A percentile compares a stretch with the other conserved stretches of the same genome.
These are phyloP conservation scores for Drosophila mojavensis DNA, from an alignment of 1,140 invertebrate genomes.

Conservation along the genomic window DNA sequence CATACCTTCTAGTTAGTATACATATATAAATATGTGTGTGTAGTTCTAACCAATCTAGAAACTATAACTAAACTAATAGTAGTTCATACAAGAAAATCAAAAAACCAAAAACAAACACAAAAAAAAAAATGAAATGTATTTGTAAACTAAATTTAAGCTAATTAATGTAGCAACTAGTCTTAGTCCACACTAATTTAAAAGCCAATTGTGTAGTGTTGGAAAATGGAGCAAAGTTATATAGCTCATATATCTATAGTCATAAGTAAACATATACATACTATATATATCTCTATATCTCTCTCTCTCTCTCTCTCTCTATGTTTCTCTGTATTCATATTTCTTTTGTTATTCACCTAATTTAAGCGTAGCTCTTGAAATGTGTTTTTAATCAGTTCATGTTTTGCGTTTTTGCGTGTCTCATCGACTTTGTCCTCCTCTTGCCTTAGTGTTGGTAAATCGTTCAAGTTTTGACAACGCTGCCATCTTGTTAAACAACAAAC, in stretches of 20 bases:
- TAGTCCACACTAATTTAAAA: slow-evolving; percentile 1
- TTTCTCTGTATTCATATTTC: too few species aligned
- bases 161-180: slow-evolving; percentile 14
- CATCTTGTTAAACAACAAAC: slow-evolving; percentile 36
- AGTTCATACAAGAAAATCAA: slow-evolving; percentile 14
- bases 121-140: slow-evolving; percentile 23
- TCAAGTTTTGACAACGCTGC: slow-evolving; percentile 17
- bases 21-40: slow-evolving; percentile 40
- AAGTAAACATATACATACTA: neutral
- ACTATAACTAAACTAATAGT: slow-evolving; percentile 24
- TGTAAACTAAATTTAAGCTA: slow-evolving; percentile 32
- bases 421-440: neutral
- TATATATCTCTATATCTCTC: neutral
- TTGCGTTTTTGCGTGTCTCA: neutral
- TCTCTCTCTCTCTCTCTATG: too few species aligned
- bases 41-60: slow-evolving; percentile 34
- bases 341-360: slow-evolving; percentile 19
- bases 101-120: neutral
- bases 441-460: slow-evolving; percentile 24
- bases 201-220: slow-evolving; percentile 40
- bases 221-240: slow-evolving; percentile 27
- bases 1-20: slow-evolving; percentile 27
- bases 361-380: slow-evolving; percentile 25
- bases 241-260: neutral
- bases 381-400: neutral